phyloP scores from a whole-genome alignment of 2,113 vertebrate species.

The Oreochromis tanganicae region DNA sequence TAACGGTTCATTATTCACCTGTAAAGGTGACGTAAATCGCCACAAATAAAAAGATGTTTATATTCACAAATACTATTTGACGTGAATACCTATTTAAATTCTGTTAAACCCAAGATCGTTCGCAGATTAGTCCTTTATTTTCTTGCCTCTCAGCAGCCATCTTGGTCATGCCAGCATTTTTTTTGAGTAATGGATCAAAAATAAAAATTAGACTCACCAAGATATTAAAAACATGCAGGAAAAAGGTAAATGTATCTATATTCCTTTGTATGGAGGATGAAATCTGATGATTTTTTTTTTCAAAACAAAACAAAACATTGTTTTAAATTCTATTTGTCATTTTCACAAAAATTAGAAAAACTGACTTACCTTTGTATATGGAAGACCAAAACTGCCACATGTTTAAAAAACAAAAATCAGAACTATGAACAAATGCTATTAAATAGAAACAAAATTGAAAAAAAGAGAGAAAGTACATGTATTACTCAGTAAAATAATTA shows the following conservation, averaged over 20 bases:
- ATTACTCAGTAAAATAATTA: not conserved
- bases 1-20: not conserved
- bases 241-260: not conserved
- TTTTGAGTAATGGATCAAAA: not conserved
- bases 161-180: not conserved
- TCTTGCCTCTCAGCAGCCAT: not conserved
- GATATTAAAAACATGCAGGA: not conserved
- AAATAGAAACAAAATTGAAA: rapidly evolving
- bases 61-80: not conserved
- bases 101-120: not conserved
- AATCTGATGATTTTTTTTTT: not conserved
- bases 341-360: not conserved
- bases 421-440: not conserved
- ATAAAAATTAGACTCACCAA: not conserved
- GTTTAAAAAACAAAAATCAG: not conserved
- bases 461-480: not conserved
- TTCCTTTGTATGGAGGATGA: not conserved
- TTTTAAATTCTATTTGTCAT: not conserved
- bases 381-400: not conserved
- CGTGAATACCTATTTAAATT: not conserved
- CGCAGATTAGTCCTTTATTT: not conserved
- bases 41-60: not conserved
- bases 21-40: not conserved
- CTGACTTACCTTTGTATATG: not conserved
- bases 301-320: not conserved